A percentile compares a stretch with the other conserved stretches of the same genome.
Evolutionary conservation across 2,797 vertebrate species (phyloP).

Genomic region (Dicrostonyx torquatus): DNA sequence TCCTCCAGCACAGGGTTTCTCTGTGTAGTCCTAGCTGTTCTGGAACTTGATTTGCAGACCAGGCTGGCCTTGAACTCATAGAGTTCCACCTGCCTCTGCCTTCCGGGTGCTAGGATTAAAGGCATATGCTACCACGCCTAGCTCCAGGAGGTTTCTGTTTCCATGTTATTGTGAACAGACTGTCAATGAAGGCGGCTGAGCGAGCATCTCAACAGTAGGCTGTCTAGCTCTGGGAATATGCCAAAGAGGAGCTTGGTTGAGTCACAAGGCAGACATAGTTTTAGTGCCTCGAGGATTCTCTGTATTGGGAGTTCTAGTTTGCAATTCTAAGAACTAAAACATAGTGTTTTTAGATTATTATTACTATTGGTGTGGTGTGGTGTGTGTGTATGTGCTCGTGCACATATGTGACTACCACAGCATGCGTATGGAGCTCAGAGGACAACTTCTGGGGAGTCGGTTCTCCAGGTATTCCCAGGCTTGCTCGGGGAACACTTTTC

Average conservation of each 20-base stretch:
- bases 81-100: too few species aligned
- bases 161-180: background rate
- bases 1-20: too few species aligned
- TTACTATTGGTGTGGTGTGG: background rate
- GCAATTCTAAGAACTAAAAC: background rate
- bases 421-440: background rate
- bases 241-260: too few species aligned
- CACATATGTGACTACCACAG: background rate
- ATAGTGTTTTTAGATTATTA: background rate
- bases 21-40: too few species aligned
- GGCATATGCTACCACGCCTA: too few species aligned
- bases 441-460: too few species aligned
- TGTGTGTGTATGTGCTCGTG: background rate
- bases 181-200: background rate
- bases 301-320: background rate
- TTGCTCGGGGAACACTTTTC: background rate
- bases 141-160: background rate
- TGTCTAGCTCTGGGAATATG: background rate
- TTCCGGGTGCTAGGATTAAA: too few species aligned
- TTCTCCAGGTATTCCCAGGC: background rate
- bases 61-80: too few species aligned
- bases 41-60: too few species aligned
- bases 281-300: background rate
- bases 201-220: background rate
- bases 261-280: background rate